phyloP scores from a whole-genome alignment of 2,797 vertebrate genomes.

The Nyctalus aviator region DNA sequence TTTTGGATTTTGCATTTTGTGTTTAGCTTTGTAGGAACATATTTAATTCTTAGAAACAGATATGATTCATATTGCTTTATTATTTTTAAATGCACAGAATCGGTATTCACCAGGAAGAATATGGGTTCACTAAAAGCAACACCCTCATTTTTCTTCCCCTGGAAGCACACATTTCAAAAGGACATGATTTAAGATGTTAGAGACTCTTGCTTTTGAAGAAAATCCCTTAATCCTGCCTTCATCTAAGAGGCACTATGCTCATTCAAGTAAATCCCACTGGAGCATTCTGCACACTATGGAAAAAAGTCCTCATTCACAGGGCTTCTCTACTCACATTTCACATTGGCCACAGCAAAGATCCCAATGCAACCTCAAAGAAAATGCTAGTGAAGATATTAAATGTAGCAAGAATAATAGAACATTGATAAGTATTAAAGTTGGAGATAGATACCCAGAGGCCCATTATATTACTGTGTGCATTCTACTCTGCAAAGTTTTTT shows the following conservation, averaged over 20 bases:
- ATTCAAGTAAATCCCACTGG: background rate
- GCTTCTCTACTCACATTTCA: background rate
- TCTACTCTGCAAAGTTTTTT: background rate
- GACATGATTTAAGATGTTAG: slow-evolving; percentile 40
- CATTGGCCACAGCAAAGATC: background rate
- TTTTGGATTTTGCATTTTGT: background rate
- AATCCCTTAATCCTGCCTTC: slow-evolving; percentile 76
- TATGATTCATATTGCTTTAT: background rate
- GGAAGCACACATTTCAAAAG: slow-evolving; percentile 62
- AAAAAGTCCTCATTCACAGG: background rate
- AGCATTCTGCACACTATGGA: background rate
- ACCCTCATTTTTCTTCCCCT: slow-evolving; percentile 37
- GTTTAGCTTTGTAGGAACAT: background rate
- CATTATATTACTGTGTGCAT: background rate
- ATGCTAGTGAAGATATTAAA: background rate
- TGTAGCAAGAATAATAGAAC: background rate
- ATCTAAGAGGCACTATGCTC: slow-evolving; percentile 22
- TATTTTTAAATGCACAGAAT: slow-evolving; percentile 56
- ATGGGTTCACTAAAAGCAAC: slow-evolving; percentile 20
- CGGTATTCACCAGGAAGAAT: slow-evolving; percentile 32
- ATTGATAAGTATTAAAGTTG: background rate
- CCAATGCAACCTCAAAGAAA: background rate
- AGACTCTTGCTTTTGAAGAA: slow-evolving; percentile 66
- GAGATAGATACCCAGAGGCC: background rate
- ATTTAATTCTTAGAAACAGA: background rate